These are phyloP conservation scores for Drosophila subsilvestris DNA, from an alignment of 2,888 invertebrate species.

Conservation along the genomic window DNA sequence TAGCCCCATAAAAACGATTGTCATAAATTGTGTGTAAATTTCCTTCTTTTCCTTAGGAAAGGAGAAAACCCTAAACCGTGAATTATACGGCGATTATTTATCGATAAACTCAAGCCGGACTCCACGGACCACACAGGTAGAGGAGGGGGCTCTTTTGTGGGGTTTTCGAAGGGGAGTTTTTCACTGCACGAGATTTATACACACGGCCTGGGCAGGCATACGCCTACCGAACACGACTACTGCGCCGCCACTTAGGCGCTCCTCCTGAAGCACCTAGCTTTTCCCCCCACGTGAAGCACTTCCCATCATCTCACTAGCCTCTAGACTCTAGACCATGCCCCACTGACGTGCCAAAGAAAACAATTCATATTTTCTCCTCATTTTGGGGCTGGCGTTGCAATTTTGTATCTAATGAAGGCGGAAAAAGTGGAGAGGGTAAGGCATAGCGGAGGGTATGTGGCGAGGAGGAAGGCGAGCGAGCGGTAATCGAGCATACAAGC, in stretches of 20 bases:
- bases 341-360: conserved; percentile 56
- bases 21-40: background rate
- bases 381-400: conserved; percentile 36
- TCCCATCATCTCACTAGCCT: background rate
- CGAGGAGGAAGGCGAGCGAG: conserved; percentile 9
- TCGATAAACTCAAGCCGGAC: conserved; percentile 58
- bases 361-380: conserved; percentile 59
- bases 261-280: conserved; percentile 3
- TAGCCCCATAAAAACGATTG: background rate
- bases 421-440: background rate
- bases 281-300: background rate
- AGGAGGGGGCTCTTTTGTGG: conserved; percentile 1
- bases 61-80: conserved; percentile 21
- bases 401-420: conserved; percentile 17
- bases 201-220: background rate
- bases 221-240: background rate
- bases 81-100: conserved; percentile 53
- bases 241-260: background rate
- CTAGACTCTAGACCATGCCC: conserved; percentile 11
- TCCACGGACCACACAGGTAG: conserved; percentile 54
- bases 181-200: conserved; percentile 19
- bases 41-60: no score
- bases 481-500: conserved; percentile 59
- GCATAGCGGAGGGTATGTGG: background rate
- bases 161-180: background rate